These are phyloP conservation scores for Helicoverpa armigera DNA, from an alignment of 1,140 invertebrate species.

Conservation along the genomic window DNA sequence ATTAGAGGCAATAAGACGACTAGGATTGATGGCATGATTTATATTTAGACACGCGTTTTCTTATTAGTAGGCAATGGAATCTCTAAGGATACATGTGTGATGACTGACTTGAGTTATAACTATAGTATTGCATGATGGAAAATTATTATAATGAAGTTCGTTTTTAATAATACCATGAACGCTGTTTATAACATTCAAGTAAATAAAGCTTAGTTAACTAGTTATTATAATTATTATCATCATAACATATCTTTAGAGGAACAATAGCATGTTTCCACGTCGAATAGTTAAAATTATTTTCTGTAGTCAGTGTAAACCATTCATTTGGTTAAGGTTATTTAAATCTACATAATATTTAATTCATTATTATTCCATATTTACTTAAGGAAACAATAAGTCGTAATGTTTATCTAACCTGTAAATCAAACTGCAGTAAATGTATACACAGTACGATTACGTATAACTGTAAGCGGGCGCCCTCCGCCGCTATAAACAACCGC, in stretches of 20 bases:
- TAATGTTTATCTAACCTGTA: slow-evolving; percentile 30
- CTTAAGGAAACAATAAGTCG: slow-evolving; percentile 28
- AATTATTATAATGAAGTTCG: neutral
- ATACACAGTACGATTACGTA: slow-evolving; percentile 53
- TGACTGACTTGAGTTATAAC: neutral
- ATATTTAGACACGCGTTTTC: slow-evolving; percentile 32
- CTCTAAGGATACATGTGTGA: neutral
- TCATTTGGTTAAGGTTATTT: slow-evolving; percentile 24
- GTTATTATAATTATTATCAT: slow-evolving; percentile 23
- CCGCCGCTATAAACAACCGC: slow-evolving; percentile 70
- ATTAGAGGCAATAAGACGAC: slow-evolving; percentile 41
- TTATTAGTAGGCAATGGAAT: neutral
- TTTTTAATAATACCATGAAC: neutral
- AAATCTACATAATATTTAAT: slow-evolving; percentile 15
- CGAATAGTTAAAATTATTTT: slow-evolving; percentile 28
- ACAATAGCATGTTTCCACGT: slow-evolving; percentile 31
- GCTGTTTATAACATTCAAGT: slow-evolving; percentile 4
- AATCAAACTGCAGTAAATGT: slow-evolving; percentile 43
- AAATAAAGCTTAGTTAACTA: slow-evolving; percentile 9
- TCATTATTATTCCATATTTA: slow-evolving; percentile 19
- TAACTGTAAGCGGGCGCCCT: slow-evolving; percentile 45
- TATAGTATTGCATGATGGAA: too few relatives aligned
- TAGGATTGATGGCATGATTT: slow-evolving; percentile 32
- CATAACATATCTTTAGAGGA: slow-evolving; percentile 16
- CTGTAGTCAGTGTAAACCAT: slow-evolving; percentile 34